These are phyloP conservation scores for Luperina nickerlii DNA, from an alignment of 2,888 invertebrate genomes.

Conservation along the genomic window DNA sequence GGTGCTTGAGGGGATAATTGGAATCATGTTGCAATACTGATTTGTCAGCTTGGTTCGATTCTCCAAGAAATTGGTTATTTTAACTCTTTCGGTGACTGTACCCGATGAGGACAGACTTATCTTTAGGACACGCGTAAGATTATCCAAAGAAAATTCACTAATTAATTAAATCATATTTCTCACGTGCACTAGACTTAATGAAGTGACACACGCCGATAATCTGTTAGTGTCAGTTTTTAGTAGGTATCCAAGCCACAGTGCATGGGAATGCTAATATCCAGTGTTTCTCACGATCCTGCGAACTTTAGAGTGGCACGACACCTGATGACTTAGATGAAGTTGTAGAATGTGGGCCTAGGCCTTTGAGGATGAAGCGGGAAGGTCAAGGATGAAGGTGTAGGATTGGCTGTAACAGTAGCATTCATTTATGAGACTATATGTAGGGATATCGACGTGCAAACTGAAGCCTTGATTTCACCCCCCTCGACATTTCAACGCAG, in stretches of 20 bases:
- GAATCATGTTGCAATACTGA: neutral
- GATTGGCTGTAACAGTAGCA: neutral
- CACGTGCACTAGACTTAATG: slow-evolving; percentile 2
- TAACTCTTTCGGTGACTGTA: neutral
- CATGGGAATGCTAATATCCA: slow-evolving; percentile 57
- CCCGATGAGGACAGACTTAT: neutral
- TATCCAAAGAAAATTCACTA: neutral
- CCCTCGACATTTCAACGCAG: no score
- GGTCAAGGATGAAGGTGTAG: slow-evolving; percentile 25
- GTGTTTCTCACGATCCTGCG: slow-evolving; percentile 58
- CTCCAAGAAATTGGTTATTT: neutral
- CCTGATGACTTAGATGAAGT: slow-evolving; percentile 40
- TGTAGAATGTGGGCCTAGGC: slow-evolving; percentile 37
- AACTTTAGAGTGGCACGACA: slow-evolving; percentile 45
- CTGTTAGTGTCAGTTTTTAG: slow-evolving; percentile 63
- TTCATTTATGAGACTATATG: neutral
- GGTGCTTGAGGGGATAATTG: no score
- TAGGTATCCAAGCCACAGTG: slow-evolving; percentile 26
- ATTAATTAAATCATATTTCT: slow-evolving; percentile 12
- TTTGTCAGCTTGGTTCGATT: neutral
- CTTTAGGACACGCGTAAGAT: no score
- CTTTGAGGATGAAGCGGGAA: slow-evolving; percentile 28
- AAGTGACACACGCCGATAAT: slow-evolving; percentile 41
- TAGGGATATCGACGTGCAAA: neutral
- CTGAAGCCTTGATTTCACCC: no score